Base-by-base conservation (phyloP, 2,888 invertebrate genomes). In the Aphodius granarius region DNA sequence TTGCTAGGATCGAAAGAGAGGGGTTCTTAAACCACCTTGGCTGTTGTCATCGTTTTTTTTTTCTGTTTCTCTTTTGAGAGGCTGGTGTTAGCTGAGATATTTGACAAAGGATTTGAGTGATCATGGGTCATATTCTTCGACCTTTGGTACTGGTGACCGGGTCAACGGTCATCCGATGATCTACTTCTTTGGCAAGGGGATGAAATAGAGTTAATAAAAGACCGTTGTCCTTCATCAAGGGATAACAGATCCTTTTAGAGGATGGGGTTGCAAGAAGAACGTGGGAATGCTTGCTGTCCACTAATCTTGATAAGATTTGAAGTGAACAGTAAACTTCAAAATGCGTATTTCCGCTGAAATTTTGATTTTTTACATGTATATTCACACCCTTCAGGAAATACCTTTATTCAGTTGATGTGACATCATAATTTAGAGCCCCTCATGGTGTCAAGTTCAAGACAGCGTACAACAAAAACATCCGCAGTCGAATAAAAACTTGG, bases 1-100 rank as follows among this genome's bases (percentile, higher is more conserved):
- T 68, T 68, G 68, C 68, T 20, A 20, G 68, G 20, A 68, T 68
- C 68, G 19, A n/a, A 15, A n/a, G 68, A n/a, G 20, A 68, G 22
- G 68, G 68, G 68, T 43, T 6, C 43, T 9, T 43, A 43, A 43
- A 43, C 43, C 43, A 43, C 43, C 43, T 43, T 9, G 43, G 6
- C 13, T 43, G 43, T 43, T 43, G 43, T 43, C 43, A 43, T 43
- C 1, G 43, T 43, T 43, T 43, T 43, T 43, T 43, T 3, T 43
- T 43, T 4, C 43, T 43, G 43, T n/a, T n/a, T n/a, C 43, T 43
- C 13, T 43, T 6, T 43, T 1, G 6, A 43, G 43, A 9, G 43
- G 43, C 43, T 43, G 13, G 43, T 13, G 43, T 43, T 43, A 43
- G 43, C 9, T 43, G 43, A 43, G 43, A 43, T 43, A 13, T 13